Evolutionary conservation across 2,113 vertebrate species (phyloP).

Genomic region (Macquaria australasica): DNA sequence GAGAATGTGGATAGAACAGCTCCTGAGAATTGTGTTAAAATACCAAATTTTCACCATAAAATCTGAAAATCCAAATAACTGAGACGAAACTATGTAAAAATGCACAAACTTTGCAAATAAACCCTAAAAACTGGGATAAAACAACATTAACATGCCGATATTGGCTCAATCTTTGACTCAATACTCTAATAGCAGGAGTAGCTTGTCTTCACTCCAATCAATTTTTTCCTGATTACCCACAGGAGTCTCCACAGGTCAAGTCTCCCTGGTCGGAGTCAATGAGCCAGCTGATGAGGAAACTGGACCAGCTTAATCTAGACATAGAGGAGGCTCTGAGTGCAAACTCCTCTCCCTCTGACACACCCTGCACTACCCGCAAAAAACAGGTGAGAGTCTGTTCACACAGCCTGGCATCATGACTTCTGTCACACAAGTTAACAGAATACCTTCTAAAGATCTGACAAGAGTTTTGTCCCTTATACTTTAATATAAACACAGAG

Average conservation of each 20-base stretch:
- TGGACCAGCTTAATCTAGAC: conserved; percentile 89
- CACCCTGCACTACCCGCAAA: conserved; percentile 81
- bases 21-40: neutral
- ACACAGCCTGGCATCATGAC: neutral
- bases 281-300: conserved; percentile 88
- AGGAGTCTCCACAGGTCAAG: conserved; percentile 73
- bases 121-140: neutral
- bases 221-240: conserved; percentile 31
- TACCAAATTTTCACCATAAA: neutral
- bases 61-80: neutral
- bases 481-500: neutral
- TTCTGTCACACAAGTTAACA: neutral
- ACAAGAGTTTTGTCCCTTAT: neutral
- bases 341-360: conserved; percentile 84
- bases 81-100: neutral
- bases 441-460: neutral
- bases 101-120: neutral
- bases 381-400: conserved; percentile 78
- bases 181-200: neutral
- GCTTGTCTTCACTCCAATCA: conserved; percentile 21
- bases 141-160: neutral
- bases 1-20: neutral
- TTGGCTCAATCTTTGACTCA: neutral
- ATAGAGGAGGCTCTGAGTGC: conserved; percentile 90
- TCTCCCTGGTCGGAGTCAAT: conserved; percentile 89